Evolutionary conservation across 1,140 invertebrate genomes (phyloP), one percentile per base, ranked within the genome.

Genomic region (Drosophila ironensis): DNA sequence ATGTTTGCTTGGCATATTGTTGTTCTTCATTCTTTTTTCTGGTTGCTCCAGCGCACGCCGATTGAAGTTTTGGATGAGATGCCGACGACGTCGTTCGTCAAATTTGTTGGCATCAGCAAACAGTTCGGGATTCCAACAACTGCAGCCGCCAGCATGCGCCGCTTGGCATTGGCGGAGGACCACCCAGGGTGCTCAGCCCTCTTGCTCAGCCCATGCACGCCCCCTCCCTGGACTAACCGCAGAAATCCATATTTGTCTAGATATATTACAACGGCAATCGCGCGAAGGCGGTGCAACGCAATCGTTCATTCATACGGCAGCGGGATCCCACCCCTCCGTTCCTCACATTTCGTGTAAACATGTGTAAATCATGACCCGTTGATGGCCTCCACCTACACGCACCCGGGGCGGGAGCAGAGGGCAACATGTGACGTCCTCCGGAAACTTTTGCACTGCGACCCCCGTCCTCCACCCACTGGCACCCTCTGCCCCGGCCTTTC

Each of bases 351-450:
- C 40, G 60, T 86, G 74, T 86, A 86, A 86, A 86, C 80, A 86
- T 86, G 74, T 86, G 80, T 86, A 86, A 86, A 86, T 86, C 80
- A 86, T 86, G 81, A 86, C 81, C 80, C 80, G 80, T 61, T 86
- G 78, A 84, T 84, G 69, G 78, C 73, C 80, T 68, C 64, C 59
- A 78, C 66, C 59, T 73, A 57, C 57, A 24, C n/a, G n/a, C n/a
- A n/a, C n/a, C n/a, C n/a, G n/a, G n/a, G 33, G 14, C 30, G 33
- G n/a, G 24, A 5, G 25, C 27, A 20, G 16, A 22, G 35, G 35
- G 44, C 44, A 54, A 40, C 77, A 81, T 82, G 52, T 72, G 77
- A 81, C 72, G 77, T 54, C 28, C 54, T 67, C 51, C 37, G 16
- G 6, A 69, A 70, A 64, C 78, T 73, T 84, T 73, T 84, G 77